A percentile compares a stretch with the other conserved stretches of the same genome.
phyloP scores from a whole-genome alignment of 2,888 invertebrate species.

The Ennomos quercinarius region DNA sequence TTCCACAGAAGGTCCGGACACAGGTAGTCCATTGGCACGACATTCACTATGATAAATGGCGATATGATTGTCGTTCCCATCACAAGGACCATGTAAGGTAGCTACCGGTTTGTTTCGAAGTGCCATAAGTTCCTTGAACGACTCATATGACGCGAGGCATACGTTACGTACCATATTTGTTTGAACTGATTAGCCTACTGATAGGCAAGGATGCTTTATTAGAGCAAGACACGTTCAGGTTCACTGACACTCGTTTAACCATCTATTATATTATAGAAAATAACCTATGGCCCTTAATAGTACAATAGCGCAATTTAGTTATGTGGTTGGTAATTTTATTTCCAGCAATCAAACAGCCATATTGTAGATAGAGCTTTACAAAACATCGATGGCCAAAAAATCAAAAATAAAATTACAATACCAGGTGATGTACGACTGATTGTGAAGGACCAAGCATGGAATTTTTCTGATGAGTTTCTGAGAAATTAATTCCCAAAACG shows the following conservation, averaged over 20 bases:
- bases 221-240: conserved; percentile 12
- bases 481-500: too few relatives aligned
- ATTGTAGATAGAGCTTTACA: too few relatives aligned
- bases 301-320: too few relatives aligned
- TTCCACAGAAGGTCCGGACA: conserved; percentile 30
- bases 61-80: conserved; percentile 36
- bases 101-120: conserved; percentile 8
- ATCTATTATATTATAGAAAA: not conserved
- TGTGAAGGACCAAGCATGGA: too few relatives aligned
- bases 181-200: conserved; percentile 8
- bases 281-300: not conserved
- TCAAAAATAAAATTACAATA: too few relatives aligned
- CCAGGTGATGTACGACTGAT: too few relatives aligned
- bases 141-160: conserved; percentile 7
- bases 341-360: too few relatives aligned
- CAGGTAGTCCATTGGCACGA: conserved; percentile 42
- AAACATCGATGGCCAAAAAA: too few relatives aligned
- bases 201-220: not conserved
- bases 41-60: conserved; percentile 38
- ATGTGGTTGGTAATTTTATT: too few relatives aligned
- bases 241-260: conserved; percentile 16
- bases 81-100: conserved; percentile 25
- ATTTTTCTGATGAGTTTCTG: too few relatives aligned
- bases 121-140: not conserved
- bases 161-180: conserved; percentile 2